These are phyloP conservation scores for Hylia prasina DNA, from an alignment of 2,113 vertebrate genomes.

Conservation along the genomic window DNA sequence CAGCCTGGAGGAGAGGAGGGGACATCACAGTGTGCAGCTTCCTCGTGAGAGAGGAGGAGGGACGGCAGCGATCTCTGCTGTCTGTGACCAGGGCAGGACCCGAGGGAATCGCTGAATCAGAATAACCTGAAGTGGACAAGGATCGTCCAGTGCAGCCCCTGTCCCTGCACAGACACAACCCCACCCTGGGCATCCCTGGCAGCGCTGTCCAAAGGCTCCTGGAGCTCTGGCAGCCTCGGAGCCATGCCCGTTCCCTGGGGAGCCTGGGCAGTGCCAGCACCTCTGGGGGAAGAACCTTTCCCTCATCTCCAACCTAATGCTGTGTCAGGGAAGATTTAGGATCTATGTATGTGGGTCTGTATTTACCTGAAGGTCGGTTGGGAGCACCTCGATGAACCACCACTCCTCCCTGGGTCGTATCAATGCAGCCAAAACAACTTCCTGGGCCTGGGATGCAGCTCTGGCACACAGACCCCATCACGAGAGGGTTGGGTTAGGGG, in stretches of 20 bases:
- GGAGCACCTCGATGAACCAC: neutral
- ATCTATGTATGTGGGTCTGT: neutral
- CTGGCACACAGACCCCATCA: too few species aligned
- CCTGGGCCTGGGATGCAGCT: accelerated
- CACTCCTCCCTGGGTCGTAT: accelerated
- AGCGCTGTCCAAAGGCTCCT: neutral
- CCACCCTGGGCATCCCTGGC: neutral
- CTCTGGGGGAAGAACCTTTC: neutral
- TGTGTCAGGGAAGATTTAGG: neutral
- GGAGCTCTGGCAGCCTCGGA: neutral
- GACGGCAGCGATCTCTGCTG: neutral
- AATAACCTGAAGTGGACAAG: neutral
- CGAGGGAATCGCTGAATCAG: neutral
- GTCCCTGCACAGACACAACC: accelerated
- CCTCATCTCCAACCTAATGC: accelerated
- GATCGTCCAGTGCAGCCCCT: accelerated
- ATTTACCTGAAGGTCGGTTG: neutral
- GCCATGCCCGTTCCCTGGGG: neutral
- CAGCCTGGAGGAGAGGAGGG: neutral
- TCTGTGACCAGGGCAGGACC: neutral
- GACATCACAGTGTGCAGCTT: neutral
- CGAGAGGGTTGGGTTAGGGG: accelerated
- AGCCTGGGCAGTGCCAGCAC: neutral
- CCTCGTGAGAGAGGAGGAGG: neutral
- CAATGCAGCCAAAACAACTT: neutral